Percentiles rank a stretch among this genome's conserved stretches.
These are phyloP conservation scores for Elymnias hypermnestra DNA, from an alignment of 1,140 invertebrate genomes.

Conservation along the genomic window DNA sequence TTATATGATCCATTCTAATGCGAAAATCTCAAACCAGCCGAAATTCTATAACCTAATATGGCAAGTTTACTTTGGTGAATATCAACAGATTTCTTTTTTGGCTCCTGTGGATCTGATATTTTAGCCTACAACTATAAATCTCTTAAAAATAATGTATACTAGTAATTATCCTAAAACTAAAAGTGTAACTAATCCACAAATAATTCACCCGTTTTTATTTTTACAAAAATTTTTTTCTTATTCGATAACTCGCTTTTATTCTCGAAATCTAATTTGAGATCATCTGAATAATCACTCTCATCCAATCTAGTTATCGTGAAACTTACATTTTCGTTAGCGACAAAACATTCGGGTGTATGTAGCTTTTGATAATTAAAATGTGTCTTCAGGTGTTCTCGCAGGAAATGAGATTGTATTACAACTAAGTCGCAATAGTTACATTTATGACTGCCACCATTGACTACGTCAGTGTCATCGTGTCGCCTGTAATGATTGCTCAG, in stretches of 20 bases:
- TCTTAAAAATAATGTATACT: no score
- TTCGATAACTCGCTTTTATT: constrained; percentile 32
- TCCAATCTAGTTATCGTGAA: constrained; percentile 57
- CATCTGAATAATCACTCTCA: constrained; percentile 33
- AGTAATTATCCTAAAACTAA: no score
- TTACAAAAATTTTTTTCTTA: constrained; percentile 60
- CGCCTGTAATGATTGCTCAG: constrained; percentile 86
- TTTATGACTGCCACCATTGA: constrained; percentile 78
- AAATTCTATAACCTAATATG: constrained; percentile 56
- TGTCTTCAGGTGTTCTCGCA: constrained; percentile 87
- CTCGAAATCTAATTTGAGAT: constrained; percentile 56
- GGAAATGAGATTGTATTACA: constrained; percentile 85
- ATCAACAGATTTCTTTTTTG: constrained; percentile 34
- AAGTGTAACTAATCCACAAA: constrained; percentile 28
- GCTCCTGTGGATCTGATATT: constrained; percentile 10
- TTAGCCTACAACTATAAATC: background rate
- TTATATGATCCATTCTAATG: no score
- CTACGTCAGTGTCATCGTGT: constrained; percentile 76
- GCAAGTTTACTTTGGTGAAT: constrained; percentile 72
- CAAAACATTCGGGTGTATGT: constrained; percentile 76
- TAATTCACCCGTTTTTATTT: constrained; percentile 60
- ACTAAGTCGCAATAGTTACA: constrained; percentile 92
- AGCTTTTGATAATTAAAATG: constrained; percentile 82
- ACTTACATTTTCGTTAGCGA: constrained; percentile 55
- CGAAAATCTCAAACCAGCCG: constrained; percentile 7